These are phyloP conservation scores for Panulirus ornatus DNA, from an alignment of 1,140 invertebrate genomes.

Conservation along the genomic window DNA sequence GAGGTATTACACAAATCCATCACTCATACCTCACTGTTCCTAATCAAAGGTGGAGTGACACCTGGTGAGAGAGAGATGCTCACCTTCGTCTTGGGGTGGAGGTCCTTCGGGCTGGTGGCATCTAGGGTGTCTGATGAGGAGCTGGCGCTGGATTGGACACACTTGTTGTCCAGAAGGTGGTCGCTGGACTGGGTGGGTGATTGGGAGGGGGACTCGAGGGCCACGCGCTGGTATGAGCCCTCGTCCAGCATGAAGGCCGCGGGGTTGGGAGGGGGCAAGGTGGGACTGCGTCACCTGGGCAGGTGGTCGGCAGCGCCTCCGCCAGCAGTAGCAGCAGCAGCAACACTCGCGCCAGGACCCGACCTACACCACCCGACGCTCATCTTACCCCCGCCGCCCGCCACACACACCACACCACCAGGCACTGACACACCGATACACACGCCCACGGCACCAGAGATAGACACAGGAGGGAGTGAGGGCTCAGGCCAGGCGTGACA, in stretches of 20 bases:
- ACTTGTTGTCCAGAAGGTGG: slow-evolving; percentile 67
- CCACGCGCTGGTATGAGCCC: slow-evolving; percentile 63
- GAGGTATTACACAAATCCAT: no score
- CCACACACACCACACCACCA: no score
- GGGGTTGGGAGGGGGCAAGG: background rate
- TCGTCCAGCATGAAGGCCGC: slow-evolving; percentile 66
- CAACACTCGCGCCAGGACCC: background rate
- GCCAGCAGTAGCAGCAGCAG: background rate
- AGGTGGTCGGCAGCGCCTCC: background rate
- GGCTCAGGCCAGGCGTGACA: background rate
- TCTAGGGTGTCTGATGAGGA: slow-evolving; percentile 63
- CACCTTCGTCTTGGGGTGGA: slow-evolving; percentile 57
- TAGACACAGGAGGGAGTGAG: background rate
- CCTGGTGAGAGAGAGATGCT: background rate
- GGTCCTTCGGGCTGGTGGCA: slow-evolving; percentile 41
- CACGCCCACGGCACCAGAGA: no score
- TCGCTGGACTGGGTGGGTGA: slow-evolving; percentile 67
- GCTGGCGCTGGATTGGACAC: slow-evolving; percentile 67
- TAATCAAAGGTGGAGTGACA: no score
- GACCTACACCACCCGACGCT: background rate
- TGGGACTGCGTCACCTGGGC: slow-evolving; percentile 16
- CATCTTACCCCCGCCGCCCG: no score
- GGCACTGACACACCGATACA: no score
- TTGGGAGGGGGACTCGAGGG: slow-evolving; percentile 67
- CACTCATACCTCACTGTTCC: no score